Conservation (phyloP, 2,113 vertebrate species). For the Myotis yumanensis region DNA sequence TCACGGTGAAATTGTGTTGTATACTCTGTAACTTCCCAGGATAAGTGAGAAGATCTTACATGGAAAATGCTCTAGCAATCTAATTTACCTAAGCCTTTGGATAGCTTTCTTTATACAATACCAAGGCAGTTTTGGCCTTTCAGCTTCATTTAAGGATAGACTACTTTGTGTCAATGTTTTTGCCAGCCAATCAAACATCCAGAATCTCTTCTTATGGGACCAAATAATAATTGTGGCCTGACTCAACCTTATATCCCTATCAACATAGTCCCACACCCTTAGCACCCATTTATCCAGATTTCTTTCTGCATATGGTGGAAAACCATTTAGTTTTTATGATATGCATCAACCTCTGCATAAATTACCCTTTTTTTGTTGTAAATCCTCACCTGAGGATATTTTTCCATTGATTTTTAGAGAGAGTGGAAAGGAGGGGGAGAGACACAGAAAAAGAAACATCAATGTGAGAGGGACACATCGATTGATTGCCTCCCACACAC, state of each 20-base stretch:
- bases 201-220: neutral
- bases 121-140: neutral
- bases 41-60: neutral
- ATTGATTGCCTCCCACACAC: no score
- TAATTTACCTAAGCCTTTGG: neutral
- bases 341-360: neutral
- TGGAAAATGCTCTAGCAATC: neutral
- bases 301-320: neutral
- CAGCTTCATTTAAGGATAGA: neutral
- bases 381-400: no score
- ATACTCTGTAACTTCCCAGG: neutral
- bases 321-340: neutral
- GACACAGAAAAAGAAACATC: no score
- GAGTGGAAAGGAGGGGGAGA: no score
- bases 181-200: neutral
- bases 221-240: neutral
- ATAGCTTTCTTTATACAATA: neutral
- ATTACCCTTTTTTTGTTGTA: neutral
- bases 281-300: neutral
- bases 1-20: neutral
- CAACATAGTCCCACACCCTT: neutral
- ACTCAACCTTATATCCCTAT: neutral
- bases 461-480: no score
- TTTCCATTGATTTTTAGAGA: no score
- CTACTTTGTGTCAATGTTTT: neutral